Base-by-base conservation (phyloP, 2,113 vertebrate genomes). In the Lynx canadensis region DNA sequence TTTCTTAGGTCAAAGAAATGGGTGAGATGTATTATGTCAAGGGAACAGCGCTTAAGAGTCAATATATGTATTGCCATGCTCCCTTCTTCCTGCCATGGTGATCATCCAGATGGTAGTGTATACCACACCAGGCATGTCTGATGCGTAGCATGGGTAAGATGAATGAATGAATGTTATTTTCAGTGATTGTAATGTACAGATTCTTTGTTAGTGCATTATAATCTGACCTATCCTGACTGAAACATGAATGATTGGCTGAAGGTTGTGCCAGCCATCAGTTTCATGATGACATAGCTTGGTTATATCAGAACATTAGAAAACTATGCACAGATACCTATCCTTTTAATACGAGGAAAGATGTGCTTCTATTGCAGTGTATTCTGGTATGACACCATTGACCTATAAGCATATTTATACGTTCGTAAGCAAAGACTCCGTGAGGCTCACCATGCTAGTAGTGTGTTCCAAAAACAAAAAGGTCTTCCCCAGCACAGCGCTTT, bases 1-100 rank as follows among this genome's bases (percentile, higher is more conserved):
- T 81, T 79, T 9, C 7, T 89, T 97, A 73, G 12, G 21, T 81
- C 52, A 36, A 68, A 73, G 27, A 92, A 95, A 88, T 50, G 9
- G 68, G 27, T 74, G 38, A 55, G 33, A 57, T 69, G 16, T 36
- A 27, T 82, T 27, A 50, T 25, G 50, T 90, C 25, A 83, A 68
- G 36, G 50, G 1, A 86, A 0, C 12, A 31, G 66, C 52, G 16
- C 25, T 86, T 60, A 71, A 68, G 14, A 65, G 4, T 38, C 38
- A 74, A 36, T 55, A 38, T 29, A 45, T 13, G 12, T 79, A 23
- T 31, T 55, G 4, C 0, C 3, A 12, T 10, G 3, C 11, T 81
- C 21, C 25, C 3, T 4, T 36, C 27, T 71, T 88, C 19, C 16
- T 52, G 12, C 18, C 1, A 4, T 57, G 18, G 19, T n/a, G 21